Conservation (phyloP, 1,140 invertebrate species). For the Odontomachus brunneus region DNA sequence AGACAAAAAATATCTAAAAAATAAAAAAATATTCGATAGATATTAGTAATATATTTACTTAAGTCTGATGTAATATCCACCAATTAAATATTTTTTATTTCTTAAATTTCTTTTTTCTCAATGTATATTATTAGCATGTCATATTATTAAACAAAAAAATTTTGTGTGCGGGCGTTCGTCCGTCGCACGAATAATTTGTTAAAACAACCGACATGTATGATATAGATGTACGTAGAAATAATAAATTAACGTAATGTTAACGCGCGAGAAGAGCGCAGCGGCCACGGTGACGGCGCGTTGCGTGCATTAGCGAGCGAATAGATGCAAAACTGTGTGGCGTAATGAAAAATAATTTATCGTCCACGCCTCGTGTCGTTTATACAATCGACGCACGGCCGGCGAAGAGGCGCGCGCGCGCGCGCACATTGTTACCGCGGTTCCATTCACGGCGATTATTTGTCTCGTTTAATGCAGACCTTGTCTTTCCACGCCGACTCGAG, state of each 20-base stretch:
- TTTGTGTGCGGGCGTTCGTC: not conserved
- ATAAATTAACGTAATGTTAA: constrained; percentile 1
- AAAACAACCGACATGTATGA: constrained; percentile 1
- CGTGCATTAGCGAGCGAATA: constrained; percentile 12
- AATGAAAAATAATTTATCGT: constrained; percentile 60
- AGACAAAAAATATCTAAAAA: too few species aligned
- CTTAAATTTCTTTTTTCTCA: too few species aligned
- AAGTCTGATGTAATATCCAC: too few species aligned
- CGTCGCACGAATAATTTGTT: constrained; percentile 5
- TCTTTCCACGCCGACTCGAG: constrained; percentile 45
- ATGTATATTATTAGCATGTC: too few species aligned
- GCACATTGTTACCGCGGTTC: constrained; percentile 26
- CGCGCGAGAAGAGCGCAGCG: constrained; percentile 4
- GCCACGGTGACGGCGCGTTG: not conserved
- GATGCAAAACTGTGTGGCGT: constrained; percentile 21
- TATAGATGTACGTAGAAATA: not conserved
- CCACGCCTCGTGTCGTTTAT: constrained; percentile 16
- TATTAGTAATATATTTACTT: too few species aligned
- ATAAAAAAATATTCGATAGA: too few species aligned
- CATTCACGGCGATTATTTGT: constrained; percentile 59
- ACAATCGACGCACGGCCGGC: constrained; percentile 13
- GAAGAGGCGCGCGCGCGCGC: not conserved
- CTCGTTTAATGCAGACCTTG: constrained; percentile 64
- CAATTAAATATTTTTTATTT: too few species aligned
- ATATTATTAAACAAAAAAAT: too few species aligned